Conservation (phyloP, 2,888 invertebrate species). For the Torymus auratus region DNA sequence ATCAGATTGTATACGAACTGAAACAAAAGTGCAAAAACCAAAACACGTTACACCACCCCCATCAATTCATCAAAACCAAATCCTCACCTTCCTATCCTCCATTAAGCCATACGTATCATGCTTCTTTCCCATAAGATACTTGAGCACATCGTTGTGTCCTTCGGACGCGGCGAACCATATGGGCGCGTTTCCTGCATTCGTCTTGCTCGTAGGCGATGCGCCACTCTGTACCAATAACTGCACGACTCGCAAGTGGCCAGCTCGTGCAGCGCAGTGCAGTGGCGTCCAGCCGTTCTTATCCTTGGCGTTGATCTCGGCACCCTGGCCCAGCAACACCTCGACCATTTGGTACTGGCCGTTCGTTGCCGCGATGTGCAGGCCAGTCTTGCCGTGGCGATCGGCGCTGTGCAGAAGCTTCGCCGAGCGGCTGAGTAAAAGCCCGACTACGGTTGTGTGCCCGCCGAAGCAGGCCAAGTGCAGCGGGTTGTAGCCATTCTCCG, state of each 20-base stretch:
- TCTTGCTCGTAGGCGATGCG: constrained; percentile 95
- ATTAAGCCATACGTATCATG: constrained; percentile 97
- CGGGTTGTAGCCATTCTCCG: constrained; percentile 96
- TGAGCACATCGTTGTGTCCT: constrained; percentile 96
- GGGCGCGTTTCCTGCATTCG: constrained; percentile 96
- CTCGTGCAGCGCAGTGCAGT: constrained; percentile 94
- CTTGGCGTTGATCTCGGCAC: constrained; percentile 98
- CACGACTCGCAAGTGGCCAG: constrained; percentile 96
- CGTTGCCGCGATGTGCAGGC: constrained; percentile 96
- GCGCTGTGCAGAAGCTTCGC: constrained; percentile 94
- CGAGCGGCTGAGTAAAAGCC: constrained; percentile 95
- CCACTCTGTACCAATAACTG: constrained; percentile 96
- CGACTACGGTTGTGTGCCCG: constrained; percentile 98
- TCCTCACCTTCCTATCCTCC: constrained; percentile 92
- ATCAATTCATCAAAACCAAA: neutral
- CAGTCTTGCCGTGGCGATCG: constrained; percentile 96
- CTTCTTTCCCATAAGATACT: constrained; percentile 97
- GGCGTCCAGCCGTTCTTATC: constrained; percentile 98
- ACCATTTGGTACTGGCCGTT: constrained; percentile 99
- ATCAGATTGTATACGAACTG: constrained; percentile 97
- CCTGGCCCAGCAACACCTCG: constrained; percentile 97
- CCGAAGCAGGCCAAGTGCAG: constrained; percentile 98
- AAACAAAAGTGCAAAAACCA: neutral
- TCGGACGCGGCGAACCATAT: constrained; percentile 99
- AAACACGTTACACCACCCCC: no score